These are phyloP conservation scores for Calliopsis andreniformis DNA, from an alignment of 1,140 invertebrate genomes.

Conservation along the genomic window DNA sequence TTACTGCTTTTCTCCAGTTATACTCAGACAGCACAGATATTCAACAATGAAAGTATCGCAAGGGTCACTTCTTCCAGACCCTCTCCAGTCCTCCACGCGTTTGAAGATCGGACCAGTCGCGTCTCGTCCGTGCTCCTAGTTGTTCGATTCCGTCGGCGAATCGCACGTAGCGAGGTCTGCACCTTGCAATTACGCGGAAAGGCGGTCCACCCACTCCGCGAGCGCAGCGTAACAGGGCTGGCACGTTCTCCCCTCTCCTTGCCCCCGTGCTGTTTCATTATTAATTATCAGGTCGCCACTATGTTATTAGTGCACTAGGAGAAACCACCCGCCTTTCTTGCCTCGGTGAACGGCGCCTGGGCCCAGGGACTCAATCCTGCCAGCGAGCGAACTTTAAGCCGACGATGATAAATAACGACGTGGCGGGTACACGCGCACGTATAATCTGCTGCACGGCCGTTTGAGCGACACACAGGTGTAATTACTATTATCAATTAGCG, in stretches of 20 bases:
- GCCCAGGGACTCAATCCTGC: conserved; percentile 32
- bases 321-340: conserved; percentile 74
- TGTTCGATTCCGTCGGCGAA: conserved; percentile 51
- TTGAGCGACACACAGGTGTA: conserved; percentile 74
- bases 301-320: conserved; percentile 77
- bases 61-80: too few species aligned
- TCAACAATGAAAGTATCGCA: too few species aligned
- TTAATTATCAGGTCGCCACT: conserved; percentile 78
- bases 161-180: conserved; percentile 58
- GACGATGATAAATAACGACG: conserved; percentile 73
- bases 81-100: conserved; percentile 17
- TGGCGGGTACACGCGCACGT: conserved; percentile 36
- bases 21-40: too few species aligned
- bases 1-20: too few species aligned
- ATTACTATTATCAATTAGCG: conserved; percentile 77
- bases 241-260: conserved; percentile 15
- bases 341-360: conserved; percentile 23
- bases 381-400: conserved; percentile 65
- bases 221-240: conserved; percentile 43
- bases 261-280: conserved; percentile 66
- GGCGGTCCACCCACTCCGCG: conserved; percentile 67
- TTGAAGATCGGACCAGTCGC: not conserved
- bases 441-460: conserved; percentile 61
- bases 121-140: conserved; percentile 40
- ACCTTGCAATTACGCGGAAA: conserved; percentile 67